Evolutionary conservation across 2,797 vertebrate genomes (phyloP).

Genomic region (Semaprochilodus insignis): DNA sequence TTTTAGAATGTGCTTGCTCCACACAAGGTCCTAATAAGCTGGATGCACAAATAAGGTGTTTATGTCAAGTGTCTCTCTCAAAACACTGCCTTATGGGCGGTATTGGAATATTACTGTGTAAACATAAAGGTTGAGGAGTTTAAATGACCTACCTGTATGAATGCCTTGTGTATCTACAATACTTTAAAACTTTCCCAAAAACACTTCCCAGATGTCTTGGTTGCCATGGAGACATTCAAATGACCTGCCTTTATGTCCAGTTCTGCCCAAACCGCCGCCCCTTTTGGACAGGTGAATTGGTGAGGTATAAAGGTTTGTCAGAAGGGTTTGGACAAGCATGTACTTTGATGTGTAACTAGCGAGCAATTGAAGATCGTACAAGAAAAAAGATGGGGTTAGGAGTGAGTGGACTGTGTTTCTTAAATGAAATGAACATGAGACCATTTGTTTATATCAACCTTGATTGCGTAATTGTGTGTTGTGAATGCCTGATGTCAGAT

Average conservation of each 20-base stretch:
- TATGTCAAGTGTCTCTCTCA: not conserved
- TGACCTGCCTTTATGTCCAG: slow-evolving; percentile 22
- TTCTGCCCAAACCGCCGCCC: slow-evolving; percentile 64
- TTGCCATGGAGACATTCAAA: slow-evolving; percentile 36
- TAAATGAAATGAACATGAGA: not conserved
- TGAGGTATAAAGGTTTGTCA: slow-evolving; percentile 75
- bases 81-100: slow-evolving; percentile 62
- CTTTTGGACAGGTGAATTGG: slow-evolving; percentile 65
- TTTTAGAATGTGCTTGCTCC: not conserved
- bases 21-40: not conserved
- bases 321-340: slow-evolving; percentile 61
- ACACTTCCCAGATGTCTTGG: slow-evolving; percentile 50
- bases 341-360: slow-evolving; percentile 65
- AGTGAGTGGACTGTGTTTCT: slow-evolving; percentile 74
- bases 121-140: slow-evolving; percentile 32
- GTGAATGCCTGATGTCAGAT: not conserved
- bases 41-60: not conserved
- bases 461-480: not conserved
- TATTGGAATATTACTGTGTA: slow-evolving; percentile 54
- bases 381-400: slow-evolving; percentile 79
- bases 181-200: slow-evolving; percentile 50
- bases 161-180: slow-evolving; percentile 53
- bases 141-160: slow-evolving; percentile 46
- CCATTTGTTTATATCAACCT: not conserved
- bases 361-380: slow-evolving; percentile 55